Percentiles rank a stretch among this genome's conserved stretches.
phyloP scores from a whole-genome alignment of 2,113 vertebrate genomes.

The Crocuta crocuta region DNA sequence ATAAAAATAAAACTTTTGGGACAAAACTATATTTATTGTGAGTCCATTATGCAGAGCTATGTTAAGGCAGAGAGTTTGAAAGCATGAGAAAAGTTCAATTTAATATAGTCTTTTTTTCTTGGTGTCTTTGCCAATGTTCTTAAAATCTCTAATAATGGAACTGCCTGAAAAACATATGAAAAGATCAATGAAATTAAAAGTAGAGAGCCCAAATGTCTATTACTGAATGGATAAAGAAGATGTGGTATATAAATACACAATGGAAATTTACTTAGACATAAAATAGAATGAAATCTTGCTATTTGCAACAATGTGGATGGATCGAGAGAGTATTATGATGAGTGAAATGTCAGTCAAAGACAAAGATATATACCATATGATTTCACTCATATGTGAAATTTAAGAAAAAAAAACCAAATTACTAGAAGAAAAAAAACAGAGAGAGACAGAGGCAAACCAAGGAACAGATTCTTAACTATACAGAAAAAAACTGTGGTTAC shows the following conservation, averaged over 20 bases:
- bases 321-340: background rate
- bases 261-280: background rate
- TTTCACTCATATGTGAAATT: background rate
- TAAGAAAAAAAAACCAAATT: background rate
- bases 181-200: background rate
- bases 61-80: background rate
- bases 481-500: background rate
- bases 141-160: background rate
- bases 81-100: background rate
- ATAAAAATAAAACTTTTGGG: slow-evolving; percentile 68
- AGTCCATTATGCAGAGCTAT: background rate
- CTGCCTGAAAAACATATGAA: background rate
- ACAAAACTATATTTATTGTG: background rate
- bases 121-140: background rate
- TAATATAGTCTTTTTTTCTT: background rate
- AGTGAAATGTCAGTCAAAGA: background rate
- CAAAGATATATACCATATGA: background rate
- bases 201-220: background rate
- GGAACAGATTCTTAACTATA: background rate
- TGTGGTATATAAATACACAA: background rate
- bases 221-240: background rate
- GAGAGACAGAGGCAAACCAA: background rate
- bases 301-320: background rate
- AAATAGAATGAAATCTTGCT: background rate
- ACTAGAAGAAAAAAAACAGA: background rate